Evolutionary conservation across 2,113 vertebrate species (phyloP).

Genomic region (Athene cunicularia): DNA sequence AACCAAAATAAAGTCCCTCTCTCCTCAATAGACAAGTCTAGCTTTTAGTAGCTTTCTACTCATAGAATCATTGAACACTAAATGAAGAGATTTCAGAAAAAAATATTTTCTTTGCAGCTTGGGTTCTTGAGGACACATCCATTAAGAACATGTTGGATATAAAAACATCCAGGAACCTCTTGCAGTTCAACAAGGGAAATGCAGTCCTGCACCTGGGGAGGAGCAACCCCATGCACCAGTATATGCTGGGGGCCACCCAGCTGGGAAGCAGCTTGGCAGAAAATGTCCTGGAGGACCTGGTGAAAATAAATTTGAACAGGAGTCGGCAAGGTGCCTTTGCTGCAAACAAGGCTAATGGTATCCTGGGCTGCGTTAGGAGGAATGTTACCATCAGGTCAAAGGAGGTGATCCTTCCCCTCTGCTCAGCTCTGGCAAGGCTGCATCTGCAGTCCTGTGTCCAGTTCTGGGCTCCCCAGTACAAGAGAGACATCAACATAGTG

Average conservation of each 20-base stretch:
- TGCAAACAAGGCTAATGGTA: neutral
- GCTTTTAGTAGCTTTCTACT: neutral
- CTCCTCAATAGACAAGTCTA: neutral
- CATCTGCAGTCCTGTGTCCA: neutral
- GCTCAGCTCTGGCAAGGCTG: neutral
- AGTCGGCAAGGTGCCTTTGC: neutral
- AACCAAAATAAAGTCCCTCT: neutral
- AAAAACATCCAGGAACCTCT: neutral
- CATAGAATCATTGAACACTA: neutral
- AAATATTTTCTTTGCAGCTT: neutral
- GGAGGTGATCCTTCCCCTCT: neutral
- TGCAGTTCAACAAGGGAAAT: neutral
- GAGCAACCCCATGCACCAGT: neutral
- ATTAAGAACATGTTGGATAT: neutral
- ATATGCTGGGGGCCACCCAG: neutral
- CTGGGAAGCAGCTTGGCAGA: neutral
- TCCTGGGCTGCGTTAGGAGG: neutral
- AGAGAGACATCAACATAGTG: neutral
- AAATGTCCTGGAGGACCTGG: neutral
- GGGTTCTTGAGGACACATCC: neutral
- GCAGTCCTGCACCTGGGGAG: neutral
- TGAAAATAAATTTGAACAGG: neutral
- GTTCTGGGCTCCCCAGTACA: neutral
- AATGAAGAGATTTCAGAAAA: neutral
- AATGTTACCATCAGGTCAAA: neutral